Evolutionary conservation across 2,888 invertebrate genomes (phyloP), one percentile per base, ranked within the genome.

Genomic region (Chamaedrilus cognettii): DNA sequence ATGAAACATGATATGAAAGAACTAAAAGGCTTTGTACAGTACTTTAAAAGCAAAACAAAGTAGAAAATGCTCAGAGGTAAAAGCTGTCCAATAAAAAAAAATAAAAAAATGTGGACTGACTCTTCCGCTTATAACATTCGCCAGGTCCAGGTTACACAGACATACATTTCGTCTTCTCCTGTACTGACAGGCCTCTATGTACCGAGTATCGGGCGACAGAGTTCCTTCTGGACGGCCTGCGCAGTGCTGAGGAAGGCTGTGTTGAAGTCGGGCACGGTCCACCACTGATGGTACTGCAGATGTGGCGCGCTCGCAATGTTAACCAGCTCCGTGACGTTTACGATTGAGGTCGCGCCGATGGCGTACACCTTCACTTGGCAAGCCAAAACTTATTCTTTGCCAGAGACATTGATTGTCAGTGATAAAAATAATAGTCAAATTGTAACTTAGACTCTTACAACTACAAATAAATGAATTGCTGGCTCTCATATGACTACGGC

Each of bases 281-380:
- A 62, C 67, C 67, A 67, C 35, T 67, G 63, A 11, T 64, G 50
- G 31, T 30, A 32, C 35, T 67, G 31, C 23, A 67, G 1, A 32
- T 60, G 67, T 23, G 67, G 67, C n/a, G 65, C 49, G 33, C 50
- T 57, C 7, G 67, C 34, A 23, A 57, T 34, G 28, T 51, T 57
- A 19, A 31, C 51, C 2, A 67, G 55, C 55, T 52, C 55, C 11
- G 11, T 52, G 11, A 7, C 5, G 26, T 19, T 52, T 26, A 52
- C 26, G 7, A 19, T 52, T 19, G 23, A 23, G 28, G 15, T 52
- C 7, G 15, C 55, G 19, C 55, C 55, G 11, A 52, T 52, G 7
- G 28, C 55, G 15, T 19, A 23, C 7, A 67, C 3, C 19, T 26
- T 52, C 11, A 7, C 11, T 52, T 26, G 15, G 55, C 5, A 23